Evolutionary conservation across 2,888 invertebrate species (phyloP).

Genomic region (Plusia festucae): DNA sequence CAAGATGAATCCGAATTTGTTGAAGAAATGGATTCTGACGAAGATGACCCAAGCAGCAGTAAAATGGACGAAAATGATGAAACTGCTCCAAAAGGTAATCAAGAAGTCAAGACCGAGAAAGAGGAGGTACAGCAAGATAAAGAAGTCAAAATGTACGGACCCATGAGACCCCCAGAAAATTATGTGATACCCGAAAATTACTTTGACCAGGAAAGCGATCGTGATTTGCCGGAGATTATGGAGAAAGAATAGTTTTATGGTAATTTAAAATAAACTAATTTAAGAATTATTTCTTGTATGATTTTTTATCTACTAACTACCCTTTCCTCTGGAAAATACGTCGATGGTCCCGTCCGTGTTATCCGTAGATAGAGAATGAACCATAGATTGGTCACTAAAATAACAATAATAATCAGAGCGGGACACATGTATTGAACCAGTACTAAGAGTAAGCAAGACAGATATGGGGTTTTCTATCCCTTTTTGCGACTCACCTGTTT

Average conservation of each 20-base stretch:
- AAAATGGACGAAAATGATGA: constrained; percentile 9
- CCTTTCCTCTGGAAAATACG: too few relatives aligned
- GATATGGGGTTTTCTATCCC: too few relatives aligned
- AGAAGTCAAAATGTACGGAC: constrained; percentile 77
- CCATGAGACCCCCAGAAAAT: constrained; percentile 85
- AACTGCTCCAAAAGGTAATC: constrained; percentile 11
- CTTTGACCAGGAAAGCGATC: constrained; percentile 80
- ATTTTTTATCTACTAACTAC: neutral
- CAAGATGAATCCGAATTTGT: constrained; percentile 83
- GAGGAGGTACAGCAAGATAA: constrained; percentile 28
- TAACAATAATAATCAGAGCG: too few relatives aligned
- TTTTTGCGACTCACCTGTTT: too few relatives aligned
- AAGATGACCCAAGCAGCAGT: constrained; percentile 54
- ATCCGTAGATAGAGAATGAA: too few relatives aligned
- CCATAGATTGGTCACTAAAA: too few relatives aligned
- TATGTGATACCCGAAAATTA: constrained; percentile 84
- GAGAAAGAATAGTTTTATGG: constrained; percentile 67
- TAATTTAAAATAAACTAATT: constrained; percentile 14
- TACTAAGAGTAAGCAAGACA: too few relatives aligned
- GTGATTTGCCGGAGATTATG: constrained; percentile 84
- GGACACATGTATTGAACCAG: too few relatives aligned
- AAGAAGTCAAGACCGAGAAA: constrained; percentile 18
- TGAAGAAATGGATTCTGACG: constrained; percentile 87
- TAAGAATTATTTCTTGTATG: constrained; percentile 13
- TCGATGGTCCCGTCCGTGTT: too few relatives aligned